Conservation (phyloP, 2,888 invertebrate species). For the Rhyacophila evoluta region DNA sequence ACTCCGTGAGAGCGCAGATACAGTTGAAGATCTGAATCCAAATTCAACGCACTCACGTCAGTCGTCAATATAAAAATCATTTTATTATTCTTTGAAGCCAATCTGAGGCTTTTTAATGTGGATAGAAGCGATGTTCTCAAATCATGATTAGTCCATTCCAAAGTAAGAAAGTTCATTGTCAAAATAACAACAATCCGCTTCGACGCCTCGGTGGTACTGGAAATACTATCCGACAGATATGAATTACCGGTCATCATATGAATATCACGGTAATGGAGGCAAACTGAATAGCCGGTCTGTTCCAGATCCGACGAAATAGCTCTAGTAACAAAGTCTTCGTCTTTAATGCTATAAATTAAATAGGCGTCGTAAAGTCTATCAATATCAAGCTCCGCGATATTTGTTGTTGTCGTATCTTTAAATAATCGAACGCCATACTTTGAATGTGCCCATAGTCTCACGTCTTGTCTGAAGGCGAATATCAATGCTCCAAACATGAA, state of each 20-base stretch:
- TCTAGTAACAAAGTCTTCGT: constrained; percentile 78
- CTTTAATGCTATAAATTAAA: constrained; percentile 87
- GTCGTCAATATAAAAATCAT: constrained; percentile 71
- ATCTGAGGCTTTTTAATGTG: constrained; percentile 66
- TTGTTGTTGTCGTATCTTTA: constrained; percentile 77
- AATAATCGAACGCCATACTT: constrained; percentile 83
- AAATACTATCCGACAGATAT: constrained; percentile 69
- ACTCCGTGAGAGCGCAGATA: constrained; percentile 79
- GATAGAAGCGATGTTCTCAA: constrained; percentile 69
- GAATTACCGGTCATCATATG: constrained; percentile 66
- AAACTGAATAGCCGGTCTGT: constrained; percentile 64
- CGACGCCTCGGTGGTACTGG: constrained; percentile 70
- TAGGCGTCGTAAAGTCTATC: constrained; percentile 88
- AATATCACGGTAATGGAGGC: constrained; percentile 69
- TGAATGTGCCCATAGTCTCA: constrained; percentile 83
- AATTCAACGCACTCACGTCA: constrained; percentile 78
- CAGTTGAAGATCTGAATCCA: constrained; percentile 81
- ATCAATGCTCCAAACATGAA: constrained; percentile 78
- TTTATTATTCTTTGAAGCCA: constrained; percentile 60
- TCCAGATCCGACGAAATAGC: constrained; percentile 81
- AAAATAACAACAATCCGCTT: constrained; percentile 71
- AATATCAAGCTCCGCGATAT: constrained; percentile 76
- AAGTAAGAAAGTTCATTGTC: constrained; percentile 82
- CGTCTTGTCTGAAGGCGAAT: constrained; percentile 82
- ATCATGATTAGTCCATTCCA: constrained; percentile 74